Conservation (phyloP, 2,113 vertebrate species). For the Xenus cinereus region DNA sequence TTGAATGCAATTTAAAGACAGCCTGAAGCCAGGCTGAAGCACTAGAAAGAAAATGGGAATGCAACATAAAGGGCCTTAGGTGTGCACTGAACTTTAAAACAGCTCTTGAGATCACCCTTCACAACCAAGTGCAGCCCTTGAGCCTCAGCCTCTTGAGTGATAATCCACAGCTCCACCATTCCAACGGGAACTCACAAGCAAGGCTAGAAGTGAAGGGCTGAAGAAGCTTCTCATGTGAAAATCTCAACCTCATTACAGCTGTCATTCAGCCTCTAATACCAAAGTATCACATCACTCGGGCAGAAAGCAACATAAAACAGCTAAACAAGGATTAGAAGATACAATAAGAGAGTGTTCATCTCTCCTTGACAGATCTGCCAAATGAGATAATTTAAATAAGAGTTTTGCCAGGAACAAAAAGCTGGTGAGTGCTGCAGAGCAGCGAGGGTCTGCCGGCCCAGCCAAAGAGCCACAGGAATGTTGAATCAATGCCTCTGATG, state of each 20-base stretch:
- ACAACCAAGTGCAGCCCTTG: background rate
- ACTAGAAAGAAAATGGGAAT: background rate
- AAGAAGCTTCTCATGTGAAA: background rate
- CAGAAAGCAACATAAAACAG: background rate
- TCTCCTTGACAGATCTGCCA: background rate
- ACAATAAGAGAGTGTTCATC: background rate
- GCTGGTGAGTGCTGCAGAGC: background rate
- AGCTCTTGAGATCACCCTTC: background rate
- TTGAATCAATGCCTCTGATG: background rate
- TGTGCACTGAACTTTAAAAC: fast-evolving
- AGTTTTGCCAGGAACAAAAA: background rate
- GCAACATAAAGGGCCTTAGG: background rate
- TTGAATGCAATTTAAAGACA: background rate
- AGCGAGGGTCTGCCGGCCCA: background rate
- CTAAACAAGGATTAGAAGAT: background rate
- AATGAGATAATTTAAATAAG: background rate
- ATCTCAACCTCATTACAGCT: background rate
- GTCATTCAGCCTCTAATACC: background rate
- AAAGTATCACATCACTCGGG: background rate
- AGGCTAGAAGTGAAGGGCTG: background rate
- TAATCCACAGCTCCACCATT: background rate
- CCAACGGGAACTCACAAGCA: background rate
- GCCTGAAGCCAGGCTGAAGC: background rate
- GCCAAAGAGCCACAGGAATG: background rate
- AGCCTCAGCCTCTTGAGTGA: background rate